Base-by-base conservation (phyloP, 2,888 invertebrate species). In the Desoria tigrina region DNA sequence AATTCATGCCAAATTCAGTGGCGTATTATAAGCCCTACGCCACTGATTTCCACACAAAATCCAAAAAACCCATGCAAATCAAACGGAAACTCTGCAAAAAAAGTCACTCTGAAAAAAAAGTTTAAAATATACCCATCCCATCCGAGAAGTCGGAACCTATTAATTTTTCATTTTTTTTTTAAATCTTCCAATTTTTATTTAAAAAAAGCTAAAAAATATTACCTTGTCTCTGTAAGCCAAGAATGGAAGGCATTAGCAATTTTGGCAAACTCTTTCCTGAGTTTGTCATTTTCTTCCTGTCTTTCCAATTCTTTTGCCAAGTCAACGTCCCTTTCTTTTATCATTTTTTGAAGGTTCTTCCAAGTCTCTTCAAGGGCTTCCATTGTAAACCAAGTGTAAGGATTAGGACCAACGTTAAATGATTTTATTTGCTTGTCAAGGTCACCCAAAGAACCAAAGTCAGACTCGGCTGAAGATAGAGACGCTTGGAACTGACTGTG, bases 351-450 rank as follows among this genome's bases (percentile, higher is more conserved):
- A 80, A 99, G 84, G 81, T 99, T 99, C 69, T 91, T 87, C 99
- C 99, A 99, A 23, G 99, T 99, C 78, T 99, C 99, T 81, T 98
- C 96, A 71, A 99, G 86, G 51, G 97, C 96, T 82, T 97, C 96
- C 98, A 99, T 96, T 68, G 99, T 99, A 84, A 99, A 95, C 99
- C 99, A 99, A 62, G 99, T 99, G 86, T 99, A 99, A 0, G 99
- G 99, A 84, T 99, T 99, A 68, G 96, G 92, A 59, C 98, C 98
- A 65, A 99, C 99, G 82, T 98, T 96, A 86, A 97, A 98, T 80
- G 92, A 92, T 85, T 97, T 98, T 81, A 99, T 99, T 83, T 96
- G 91, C 78, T 91, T 89, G 83, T 99, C 99, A 69, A 99, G 86
- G 28, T 92, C 93, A 61, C 95, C 96, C 76, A 99, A 84, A 62